Percentiles rank a stretch among this genome's conserved stretches.
These are phyloP conservation scores for Ctenochaetus hawaiiensis DNA, from an alignment of 2,797 vertebrate genomes.

Conservation along the genomic window DNA sequence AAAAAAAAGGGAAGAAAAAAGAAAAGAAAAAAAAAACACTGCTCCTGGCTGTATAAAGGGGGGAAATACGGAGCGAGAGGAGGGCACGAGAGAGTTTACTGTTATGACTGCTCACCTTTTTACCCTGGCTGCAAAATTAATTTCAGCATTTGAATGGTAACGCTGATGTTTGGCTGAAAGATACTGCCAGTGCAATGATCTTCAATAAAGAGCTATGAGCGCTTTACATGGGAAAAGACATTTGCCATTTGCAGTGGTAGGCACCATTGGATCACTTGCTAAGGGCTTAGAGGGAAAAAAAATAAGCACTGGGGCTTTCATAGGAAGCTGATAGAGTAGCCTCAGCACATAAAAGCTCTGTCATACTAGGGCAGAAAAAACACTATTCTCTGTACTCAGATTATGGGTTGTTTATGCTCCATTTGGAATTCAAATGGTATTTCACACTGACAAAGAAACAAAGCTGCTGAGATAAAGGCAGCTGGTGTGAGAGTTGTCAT, in stretches of 20 bases:
- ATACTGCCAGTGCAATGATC: slow-evolving; percentile 73
- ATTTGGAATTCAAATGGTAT: slow-evolving; percentile 73
- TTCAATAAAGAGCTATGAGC: slow-evolving; percentile 75
- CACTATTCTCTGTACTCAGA: slow-evolving; percentile 64
- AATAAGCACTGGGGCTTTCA: slow-evolving; percentile 47
- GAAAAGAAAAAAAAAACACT: slow-evolving; percentile 17
- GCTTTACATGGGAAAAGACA: slow-evolving; percentile 72
- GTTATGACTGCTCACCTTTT: slow-evolving; percentile 79
- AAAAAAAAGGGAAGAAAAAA: slow-evolving; percentile 28
- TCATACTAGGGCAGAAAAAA: slow-evolving; percentile 47
- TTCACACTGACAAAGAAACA: slow-evolving; percentile 69
- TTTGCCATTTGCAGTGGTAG: slow-evolving; percentile 75
- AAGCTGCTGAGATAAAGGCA: slow-evolving; percentile 67
- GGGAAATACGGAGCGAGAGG: slow-evolving; percentile 16
- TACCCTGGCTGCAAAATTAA: slow-evolving; percentile 76
- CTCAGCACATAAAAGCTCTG: slow-evolving; percentile 60
- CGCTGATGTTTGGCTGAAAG: slow-evolving; percentile 75
- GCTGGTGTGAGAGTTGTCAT: slow-evolving; percentile 64
- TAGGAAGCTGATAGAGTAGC: slow-evolving; percentile 65
- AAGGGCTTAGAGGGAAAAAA: slow-evolving; percentile 40
- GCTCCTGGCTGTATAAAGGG: slow-evolving; percentile 57
- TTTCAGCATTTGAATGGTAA: slow-evolving; percentile 77
- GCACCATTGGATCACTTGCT: slow-evolving; percentile 59
- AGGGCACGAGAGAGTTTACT: slow-evolving; percentile 51
- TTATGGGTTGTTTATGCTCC: slow-evolving; percentile 71